Evolutionary conservation across 2,888 invertebrate species (phyloP), one percentile per base, ranked within the genome.

Genomic region (Rhyacophila evoluta): DNA sequence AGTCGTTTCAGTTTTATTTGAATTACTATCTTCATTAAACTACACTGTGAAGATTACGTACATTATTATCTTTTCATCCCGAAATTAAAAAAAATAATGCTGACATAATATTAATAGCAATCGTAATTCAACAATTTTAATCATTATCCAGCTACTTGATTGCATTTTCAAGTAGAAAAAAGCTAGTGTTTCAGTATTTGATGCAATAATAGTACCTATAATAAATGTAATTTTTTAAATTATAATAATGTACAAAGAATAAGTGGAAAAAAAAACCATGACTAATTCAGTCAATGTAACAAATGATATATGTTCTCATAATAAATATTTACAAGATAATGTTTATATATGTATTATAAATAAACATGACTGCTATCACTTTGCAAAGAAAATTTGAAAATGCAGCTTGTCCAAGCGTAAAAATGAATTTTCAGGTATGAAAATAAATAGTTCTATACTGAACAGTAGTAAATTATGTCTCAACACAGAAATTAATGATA

Each of bases 281-380:
- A 55, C 55, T 55, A 25, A 8, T 55, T 25, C 25, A 25, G 55
- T 55, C 55, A 55, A 19, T 25, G 19, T 55, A 55, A 55, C 55
- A 55, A 55, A 55, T 55, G 55, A 55, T 55, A 55, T 19, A 55
- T 55, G 55, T 55, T 55, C 55, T 55, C 55, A 55, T 55, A n/a
- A 55, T 55, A 55, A n/a, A 55, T 55, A 55, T 55, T 55, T 55
- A 55, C 55, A 55, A 55, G 55, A 55, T 25, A 19, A 19, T 55
- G 12, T 19, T 55, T 55, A 55, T n/a, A 55, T 25, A 55, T 19
- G 19, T n/a, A 55, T 33, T 33, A 33, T 33, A 33, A 5, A 19
- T 10, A 55, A 15, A 55, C 25, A 10, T 1, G 55, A 55, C 25
- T 55, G 55, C 55, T 10, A 8, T 25, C 55, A 4, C 55, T 25